Evolutionary conservation across 2,113 vertebrate genomes (phyloP).

Genomic region (Nesospiza acunhae): DNA sequence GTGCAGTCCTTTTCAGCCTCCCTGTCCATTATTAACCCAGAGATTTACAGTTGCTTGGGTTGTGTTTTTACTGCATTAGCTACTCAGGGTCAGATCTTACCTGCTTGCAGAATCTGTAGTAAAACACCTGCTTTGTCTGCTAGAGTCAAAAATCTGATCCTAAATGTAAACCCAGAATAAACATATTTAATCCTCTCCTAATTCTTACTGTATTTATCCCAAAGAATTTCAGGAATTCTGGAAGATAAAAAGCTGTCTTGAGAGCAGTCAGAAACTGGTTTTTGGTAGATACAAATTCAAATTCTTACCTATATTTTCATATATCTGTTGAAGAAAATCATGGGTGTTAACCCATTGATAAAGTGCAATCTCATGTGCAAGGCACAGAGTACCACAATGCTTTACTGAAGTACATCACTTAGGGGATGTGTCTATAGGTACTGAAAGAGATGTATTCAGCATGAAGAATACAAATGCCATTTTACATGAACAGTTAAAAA

Average conservation of each 20-base stretch:
- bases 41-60: conserved; percentile 14
- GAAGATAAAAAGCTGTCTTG: neutral
- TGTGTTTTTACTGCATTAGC: conserved; percentile 20
- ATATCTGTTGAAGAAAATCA: neutral
- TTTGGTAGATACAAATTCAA: neutral
- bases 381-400: neutral
- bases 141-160: neutral
- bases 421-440: neutral
- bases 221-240: neutral
- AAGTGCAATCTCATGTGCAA: neutral
- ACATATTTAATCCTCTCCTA: neutral
- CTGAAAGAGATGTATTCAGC: neutral
- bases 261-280: neutral
- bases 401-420: neutral
- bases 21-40: conserved; percentile 21
- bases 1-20: neutral
- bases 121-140: neutral
- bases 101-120: neutral
- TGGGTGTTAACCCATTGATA: neutral
- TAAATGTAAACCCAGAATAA: neutral
- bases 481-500: neutral
- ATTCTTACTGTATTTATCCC: neutral
- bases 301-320: neutral
- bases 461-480: neutral
- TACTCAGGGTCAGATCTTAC: neutral